Evolutionary conservation across 2,113 vertebrate species (phyloP).

Genomic region (Mirza zaza): DNA sequence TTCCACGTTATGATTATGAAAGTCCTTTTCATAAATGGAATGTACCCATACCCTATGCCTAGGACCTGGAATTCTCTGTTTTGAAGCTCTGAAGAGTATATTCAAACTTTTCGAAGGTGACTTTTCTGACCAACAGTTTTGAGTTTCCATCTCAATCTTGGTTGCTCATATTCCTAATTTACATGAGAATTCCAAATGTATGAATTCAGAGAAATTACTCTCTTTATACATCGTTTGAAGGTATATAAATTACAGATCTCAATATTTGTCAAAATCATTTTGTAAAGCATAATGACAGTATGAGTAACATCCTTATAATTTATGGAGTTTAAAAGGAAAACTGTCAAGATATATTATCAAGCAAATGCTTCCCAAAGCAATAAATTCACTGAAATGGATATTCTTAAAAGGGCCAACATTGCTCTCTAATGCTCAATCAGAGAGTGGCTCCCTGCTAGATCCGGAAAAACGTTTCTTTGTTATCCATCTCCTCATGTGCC

Average conservation of each 20-base stretch:
- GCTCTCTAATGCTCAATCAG: neutral
- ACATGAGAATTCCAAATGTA: neutral
- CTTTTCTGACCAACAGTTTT: slow-evolving; percentile 30
- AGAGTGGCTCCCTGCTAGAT: neutral
- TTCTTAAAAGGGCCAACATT: neutral
- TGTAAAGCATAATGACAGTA: neutral
- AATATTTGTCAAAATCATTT: neutral
- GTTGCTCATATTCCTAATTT: neutral
- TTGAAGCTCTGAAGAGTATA: neutral
- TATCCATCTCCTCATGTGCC: neutral
- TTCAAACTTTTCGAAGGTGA: neutral
- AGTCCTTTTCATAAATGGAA: neutral
- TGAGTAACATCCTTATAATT: neutral
- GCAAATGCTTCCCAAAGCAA: neutral
- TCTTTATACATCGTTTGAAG: neutral
- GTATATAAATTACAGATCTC: neutral
- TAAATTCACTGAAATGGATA: neutral
- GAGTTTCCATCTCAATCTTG: neutral
- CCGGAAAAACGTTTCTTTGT: neutral
- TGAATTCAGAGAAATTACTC: neutral
- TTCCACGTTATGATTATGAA: neutral
- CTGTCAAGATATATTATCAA: neutral
- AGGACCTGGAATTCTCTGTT: neutral
- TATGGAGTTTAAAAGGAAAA: neutral
- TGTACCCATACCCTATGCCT: neutral